Base-by-base conservation (phyloP, 2,113 vertebrate genomes). In the Podarcis muralis region DNA sequence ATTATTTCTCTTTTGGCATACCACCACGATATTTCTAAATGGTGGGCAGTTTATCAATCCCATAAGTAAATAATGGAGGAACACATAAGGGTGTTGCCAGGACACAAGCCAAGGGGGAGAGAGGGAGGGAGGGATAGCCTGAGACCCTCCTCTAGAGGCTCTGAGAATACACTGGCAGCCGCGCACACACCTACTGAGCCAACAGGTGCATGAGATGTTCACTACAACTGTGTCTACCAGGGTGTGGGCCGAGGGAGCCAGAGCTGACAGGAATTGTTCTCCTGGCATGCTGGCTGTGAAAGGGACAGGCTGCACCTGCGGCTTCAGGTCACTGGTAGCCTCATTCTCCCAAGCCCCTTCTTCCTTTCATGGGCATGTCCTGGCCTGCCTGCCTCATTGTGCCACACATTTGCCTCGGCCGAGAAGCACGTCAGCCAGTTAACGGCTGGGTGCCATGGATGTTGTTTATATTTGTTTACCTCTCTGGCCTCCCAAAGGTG, bases 301-400 rank as follows among this genome's bases (percentile, higher is more conserved):
- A 71, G 79, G 4, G 40, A 71, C 88, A 75, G 2, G 25, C 40
- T 84, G 75, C n/a, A 32, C 62, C 87, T 74, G 69, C 81, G 83
- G 59, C n/a, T 83, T 83, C 25, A 12, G 87, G 91, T 9, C 1
- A 92, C 82, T 0, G 2, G 48, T 1, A 7, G 87, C 53, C 0
- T 87, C 84, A 74, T 74, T 40, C 88, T 90, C 85, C 74, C 62
- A 30, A 84, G 74, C 72, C 81, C 87, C 81, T 84, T 78, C 87
- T 84, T 77, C 81, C 69, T 86, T 84, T 92, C 86, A 78, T 27
- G 90, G 95, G 87, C 97, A 97, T 95, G 97, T 80, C 96, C 75
- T 1, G 83, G 59, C 96, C 92, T 95, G 93, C 90, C 95, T 2
- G 74, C 2, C 32, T 77, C 86, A 95, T 96, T 96, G 95, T 95